Evolutionary conservation across 2,113 vertebrate genomes (phyloP).

Genomic region (Percina caprodes): DNA sequence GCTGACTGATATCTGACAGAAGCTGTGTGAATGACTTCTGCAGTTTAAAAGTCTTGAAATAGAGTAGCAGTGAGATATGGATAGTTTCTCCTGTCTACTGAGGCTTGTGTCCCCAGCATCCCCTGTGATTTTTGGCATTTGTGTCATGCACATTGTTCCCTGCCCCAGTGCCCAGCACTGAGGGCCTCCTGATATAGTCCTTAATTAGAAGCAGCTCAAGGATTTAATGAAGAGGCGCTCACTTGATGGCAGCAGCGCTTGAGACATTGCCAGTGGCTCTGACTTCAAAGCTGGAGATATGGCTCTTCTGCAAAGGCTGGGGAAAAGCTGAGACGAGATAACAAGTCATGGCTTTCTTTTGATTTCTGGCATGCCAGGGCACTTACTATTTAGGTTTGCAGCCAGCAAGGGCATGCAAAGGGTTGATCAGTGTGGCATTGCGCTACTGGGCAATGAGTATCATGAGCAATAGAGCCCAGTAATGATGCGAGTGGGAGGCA

Average conservation of each 20-base stretch:
- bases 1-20: not conserved
- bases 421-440: conserved; percentile 66
- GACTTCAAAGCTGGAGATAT: conserved; percentile 88
- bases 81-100: conserved; percentile 6
- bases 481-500: conserved; percentile 64
- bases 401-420: conserved; percentile 65
- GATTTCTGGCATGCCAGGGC: conserved; percentile 83
- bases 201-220: conserved; percentile 82
- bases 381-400: conserved; percentile 80
- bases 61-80: conserved; percentile 25
- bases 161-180: conserved; percentile 53
- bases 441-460: conserved; percentile 49
- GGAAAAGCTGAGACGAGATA: conserved; percentile 85
- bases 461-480: conserved; percentile 47
- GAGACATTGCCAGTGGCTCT: conserved; percentile 84
- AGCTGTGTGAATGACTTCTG: not conserved
- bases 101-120: conserved; percentile 22
- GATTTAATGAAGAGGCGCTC: conserved; percentile 80
- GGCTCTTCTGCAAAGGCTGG: conserved; percentile 78
- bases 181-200: conserved; percentile 58
- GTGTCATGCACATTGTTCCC: conserved; percentile 72
- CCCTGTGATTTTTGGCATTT: conserved; percentile 56
- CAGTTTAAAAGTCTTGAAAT: conserved; percentile 33
- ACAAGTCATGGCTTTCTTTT: conserved; percentile 86
- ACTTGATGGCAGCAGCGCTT: conserved; percentile 72